Percentiles rank a stretch among this genome's conserved stretches.
Evolutionary conservation across 2,888 invertebrate genomes (phyloP).

Genomic region (Ptilodon capucinus): DNA sequence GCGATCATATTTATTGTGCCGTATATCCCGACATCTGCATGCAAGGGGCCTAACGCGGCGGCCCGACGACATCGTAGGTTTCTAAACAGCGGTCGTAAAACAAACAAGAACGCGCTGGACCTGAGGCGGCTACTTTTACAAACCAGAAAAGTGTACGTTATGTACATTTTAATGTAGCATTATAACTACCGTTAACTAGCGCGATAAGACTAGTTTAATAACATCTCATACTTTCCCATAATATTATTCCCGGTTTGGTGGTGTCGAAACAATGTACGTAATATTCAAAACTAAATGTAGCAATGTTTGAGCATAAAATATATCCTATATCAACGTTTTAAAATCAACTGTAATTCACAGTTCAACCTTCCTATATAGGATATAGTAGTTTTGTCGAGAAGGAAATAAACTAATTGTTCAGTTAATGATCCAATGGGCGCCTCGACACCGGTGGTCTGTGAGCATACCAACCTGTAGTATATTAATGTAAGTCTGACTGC

Average conservation of each 20-base stretch:
- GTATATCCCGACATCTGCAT: slow-evolving; percentile 50
- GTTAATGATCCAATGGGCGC: slow-evolving; percentile 36
- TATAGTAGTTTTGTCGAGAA: slow-evolving; percentile 1
- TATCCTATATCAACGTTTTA: neutral
- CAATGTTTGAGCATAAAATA: slow-evolving; percentile 2
- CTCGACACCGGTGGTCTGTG: slow-evolving; percentile 38
- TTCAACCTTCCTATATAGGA: neutral
- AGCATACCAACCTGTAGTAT: slow-evolving; percentile 24
- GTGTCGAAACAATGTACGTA: slow-evolving; percentile 40
- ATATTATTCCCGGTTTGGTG: slow-evolving; percentile 34
- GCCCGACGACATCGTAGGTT: slow-evolving; percentile 36
- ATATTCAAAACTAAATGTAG: slow-evolving; percentile 21
- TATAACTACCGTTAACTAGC: slow-evolving; percentile 55
- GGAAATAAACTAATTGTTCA: slow-evolving; percentile 39
- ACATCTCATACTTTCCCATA: slow-evolving; percentile 37
- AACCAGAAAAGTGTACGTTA: slow-evolving; percentile 51
- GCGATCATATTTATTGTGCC: slow-evolving; percentile 52
- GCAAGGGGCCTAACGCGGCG: slow-evolving; percentile 45
- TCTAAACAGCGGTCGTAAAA: slow-evolving; percentile 59
- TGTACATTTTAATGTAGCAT: slow-evolving; percentile 63
- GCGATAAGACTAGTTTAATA: slow-evolving; percentile 44
- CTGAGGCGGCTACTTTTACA: slow-evolving; percentile 53
- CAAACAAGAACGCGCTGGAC: slow-evolving; percentile 44
- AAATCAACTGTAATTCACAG: neutral
- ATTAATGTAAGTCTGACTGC: slow-evolving; percentile 40